A percentile compares a stretch with the other conserved stretches of the same genome.
phyloP scores from a whole-genome alignment of 2,888 invertebrate species.

The Ectropis crepuscularia region DNA sequence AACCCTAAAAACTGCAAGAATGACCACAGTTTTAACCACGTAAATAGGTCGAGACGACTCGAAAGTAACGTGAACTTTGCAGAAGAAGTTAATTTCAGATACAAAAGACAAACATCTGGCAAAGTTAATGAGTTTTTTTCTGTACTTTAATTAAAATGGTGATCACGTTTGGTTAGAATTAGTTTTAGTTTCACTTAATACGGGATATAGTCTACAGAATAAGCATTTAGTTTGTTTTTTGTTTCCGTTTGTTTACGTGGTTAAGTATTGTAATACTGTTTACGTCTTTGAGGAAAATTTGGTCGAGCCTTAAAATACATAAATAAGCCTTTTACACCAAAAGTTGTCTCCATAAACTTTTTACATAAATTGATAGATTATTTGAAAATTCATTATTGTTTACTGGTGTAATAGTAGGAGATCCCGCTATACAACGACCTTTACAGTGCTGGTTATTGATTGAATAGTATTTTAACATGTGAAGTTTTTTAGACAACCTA shows the following conservation, averaged over 20 bases:
- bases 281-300: too few species aligned
- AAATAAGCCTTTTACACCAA: too few species aligned
- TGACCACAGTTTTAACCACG: slow-evolving; percentile 20
- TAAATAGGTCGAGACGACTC: slow-evolving; percentile 21
- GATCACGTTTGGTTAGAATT: slow-evolving; percentile 20
- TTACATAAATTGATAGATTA: too few species aligned
- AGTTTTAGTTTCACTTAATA: slow-evolving; percentile 21
- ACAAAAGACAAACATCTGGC: slow-evolving; percentile 32
- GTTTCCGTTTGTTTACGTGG: not conserved
- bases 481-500: too few species aligned
- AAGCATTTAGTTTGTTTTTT: not conserved
- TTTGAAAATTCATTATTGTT: too few species aligned
- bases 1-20: not conserved
- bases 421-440: too few species aligned
- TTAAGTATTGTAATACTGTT: too few species aligned
- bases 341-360: too few species aligned
- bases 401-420: too few species aligned
- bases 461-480: too few species aligned
- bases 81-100: slow-evolving; percentile 33
- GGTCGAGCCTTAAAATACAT: too few species aligned
- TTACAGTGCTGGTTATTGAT: too few species aligned
- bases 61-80: slow-evolving; percentile 23
- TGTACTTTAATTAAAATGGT: slow-evolving; percentile 33
- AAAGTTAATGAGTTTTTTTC: slow-evolving; percentile 35
- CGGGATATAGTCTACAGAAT: not conserved